These are phyloP conservation scores for Drosophila sordidula DNA, from an alignment of 2,888 invertebrate genomes.

Conservation along the genomic window DNA sequence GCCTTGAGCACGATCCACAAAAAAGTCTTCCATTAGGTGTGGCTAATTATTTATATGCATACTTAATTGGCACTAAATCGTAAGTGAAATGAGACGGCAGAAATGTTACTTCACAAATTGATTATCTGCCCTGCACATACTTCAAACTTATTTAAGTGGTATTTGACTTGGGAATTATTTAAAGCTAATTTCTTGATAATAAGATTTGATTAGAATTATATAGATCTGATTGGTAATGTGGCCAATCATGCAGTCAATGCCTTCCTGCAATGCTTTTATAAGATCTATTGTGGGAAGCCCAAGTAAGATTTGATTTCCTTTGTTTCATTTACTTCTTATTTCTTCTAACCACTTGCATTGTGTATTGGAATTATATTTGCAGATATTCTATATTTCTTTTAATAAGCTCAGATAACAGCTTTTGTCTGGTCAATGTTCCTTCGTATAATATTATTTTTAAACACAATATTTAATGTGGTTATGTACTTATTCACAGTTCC, in stretches of 20 bases:
- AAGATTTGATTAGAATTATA: conserved; percentile 43
- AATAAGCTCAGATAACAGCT: background rate
- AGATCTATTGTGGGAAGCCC: background rate
- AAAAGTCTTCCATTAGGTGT: conserved; percentile 35
- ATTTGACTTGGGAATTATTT: conserved; percentile 23
- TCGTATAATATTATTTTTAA: background rate
- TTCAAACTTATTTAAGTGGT: conserved; percentile 40
- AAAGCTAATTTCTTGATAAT: conserved; percentile 39
- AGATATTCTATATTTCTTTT: background rate
- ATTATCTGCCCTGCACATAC: conserved; percentile 1
- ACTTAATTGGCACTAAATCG: conserved; percentile 4
- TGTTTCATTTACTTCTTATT: background rate
- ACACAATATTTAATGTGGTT: background rate
- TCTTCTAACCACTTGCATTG: too few relatives aligned
- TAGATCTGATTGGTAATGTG: conserved; percentile 46
- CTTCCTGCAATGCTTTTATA: background rate
- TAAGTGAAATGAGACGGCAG: conserved; percentile 23
- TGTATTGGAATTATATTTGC: too few relatives aligned
- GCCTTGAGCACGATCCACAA: conserved; percentile 38
- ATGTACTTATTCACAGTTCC: background rate
- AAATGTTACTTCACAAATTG: conserved; percentile 11
- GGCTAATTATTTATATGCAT: conserved; percentile 5
- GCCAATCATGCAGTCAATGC: conserved; percentile 40
- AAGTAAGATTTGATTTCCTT: background rate
- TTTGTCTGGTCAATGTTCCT: background rate